These are phyloP conservation scores for Solenopsis invicta DNA, from an alignment of 1,140 invertebrate species.

Conservation along the genomic window DNA sequence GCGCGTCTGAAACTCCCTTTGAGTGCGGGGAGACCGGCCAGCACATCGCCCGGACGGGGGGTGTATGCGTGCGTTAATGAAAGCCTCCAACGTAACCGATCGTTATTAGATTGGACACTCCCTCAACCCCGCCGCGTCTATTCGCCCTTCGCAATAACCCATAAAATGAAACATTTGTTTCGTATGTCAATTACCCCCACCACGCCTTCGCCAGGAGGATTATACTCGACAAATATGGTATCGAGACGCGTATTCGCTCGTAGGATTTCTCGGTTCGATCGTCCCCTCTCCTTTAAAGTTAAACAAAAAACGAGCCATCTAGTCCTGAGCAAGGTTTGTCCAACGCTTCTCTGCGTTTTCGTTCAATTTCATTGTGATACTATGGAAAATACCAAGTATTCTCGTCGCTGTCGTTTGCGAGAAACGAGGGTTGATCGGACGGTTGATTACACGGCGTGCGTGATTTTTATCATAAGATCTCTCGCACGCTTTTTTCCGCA, in stretches of 20 bases:
- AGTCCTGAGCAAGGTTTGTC: background rate
- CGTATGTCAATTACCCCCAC: conserved; percentile 83
- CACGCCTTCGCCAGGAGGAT: background rate
- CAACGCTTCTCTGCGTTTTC: too few relatives aligned
- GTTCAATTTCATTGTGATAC: background rate
- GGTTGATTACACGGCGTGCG: background rate
- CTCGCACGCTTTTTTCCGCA: conserved; percentile 29
- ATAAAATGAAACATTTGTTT: conserved; percentile 86
- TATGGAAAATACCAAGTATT: background rate
- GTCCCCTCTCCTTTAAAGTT: too few relatives aligned
- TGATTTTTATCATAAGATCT: conserved; percentile 7
- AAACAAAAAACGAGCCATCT: background rate
- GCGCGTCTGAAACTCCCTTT: conserved; percentile 80
- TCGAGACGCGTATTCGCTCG: conserved; percentile 1
- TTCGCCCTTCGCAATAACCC: conserved; percentile 84
- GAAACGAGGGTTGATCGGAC: background rate
- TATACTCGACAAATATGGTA: conserved; percentile 16
- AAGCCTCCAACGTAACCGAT: conserved; percentile 84
- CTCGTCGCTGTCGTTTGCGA: background rate
- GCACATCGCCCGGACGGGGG: conserved; percentile 28
- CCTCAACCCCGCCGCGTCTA: conserved; percentile 75
- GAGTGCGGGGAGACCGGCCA: conserved; percentile 56
- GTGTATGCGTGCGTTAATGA: conserved; percentile 84
- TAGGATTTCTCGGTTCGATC: conserved; percentile 23
- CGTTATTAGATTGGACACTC: conserved; percentile 86